phyloP scores from a whole-genome alignment of 2,888 invertebrate genomes.

The Helleia helle region DNA sequence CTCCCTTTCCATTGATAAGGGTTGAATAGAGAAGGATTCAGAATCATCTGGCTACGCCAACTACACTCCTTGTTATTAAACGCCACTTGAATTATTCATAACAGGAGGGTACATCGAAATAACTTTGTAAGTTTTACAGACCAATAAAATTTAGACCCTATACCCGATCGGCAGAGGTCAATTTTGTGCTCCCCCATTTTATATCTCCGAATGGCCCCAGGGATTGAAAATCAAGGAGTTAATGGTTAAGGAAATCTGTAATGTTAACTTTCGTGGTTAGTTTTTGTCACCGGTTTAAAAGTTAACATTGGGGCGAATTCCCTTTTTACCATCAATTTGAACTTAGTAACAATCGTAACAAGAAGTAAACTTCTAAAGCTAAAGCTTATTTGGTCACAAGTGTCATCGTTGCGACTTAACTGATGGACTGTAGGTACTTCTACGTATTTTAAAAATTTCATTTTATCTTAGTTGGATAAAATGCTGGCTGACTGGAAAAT shows the following conservation, averaged over 20 bases:
- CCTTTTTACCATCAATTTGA: no score
- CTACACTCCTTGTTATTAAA: constrained; percentile 59
- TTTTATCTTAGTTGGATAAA: no score
- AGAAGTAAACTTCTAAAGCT: no score
- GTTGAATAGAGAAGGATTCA: constrained; percentile 2
- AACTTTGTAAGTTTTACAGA: constrained; percentile 37
- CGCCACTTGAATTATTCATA: constrained; percentile 68
- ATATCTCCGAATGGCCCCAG: constrained; percentile 28
- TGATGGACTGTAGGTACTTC: no score
- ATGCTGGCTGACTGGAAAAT: no score
- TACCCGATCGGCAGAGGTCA: constrained; percentile 27
- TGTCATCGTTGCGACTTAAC: no score
- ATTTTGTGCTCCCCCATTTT: constrained; percentile 25
- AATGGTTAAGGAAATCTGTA: constrained; percentile 27
- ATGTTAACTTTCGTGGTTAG: constrained; percentile 23
- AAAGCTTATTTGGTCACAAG: no score
- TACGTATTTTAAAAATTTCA: no score
- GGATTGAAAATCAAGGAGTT: constrained; percentile 41
- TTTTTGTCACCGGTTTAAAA: neutral
- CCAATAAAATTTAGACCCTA: constrained; percentile 43
- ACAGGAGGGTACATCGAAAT: constrained; percentile 54
- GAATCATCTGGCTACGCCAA: constrained; percentile 27
- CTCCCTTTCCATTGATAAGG: constrained; percentile 24
- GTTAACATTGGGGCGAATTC: no score
- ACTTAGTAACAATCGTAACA: no score